Evolutionary conservation across 2,888 invertebrate genomes (phyloP).

Genomic region (Ophion obscuratus): DNA sequence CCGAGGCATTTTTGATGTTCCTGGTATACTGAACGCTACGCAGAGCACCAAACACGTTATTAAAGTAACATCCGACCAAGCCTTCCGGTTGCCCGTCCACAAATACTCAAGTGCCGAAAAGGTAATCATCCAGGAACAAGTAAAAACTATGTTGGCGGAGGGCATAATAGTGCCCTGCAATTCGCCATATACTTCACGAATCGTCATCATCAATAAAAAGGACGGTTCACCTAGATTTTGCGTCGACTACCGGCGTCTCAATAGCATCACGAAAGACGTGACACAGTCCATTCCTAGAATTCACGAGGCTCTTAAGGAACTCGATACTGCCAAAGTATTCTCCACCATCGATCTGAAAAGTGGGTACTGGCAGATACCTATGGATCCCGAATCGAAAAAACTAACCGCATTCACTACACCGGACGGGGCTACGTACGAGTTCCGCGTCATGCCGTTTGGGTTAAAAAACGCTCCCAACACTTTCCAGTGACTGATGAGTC

Average conservation of each 20-base stretch:
- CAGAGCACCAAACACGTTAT: not conserved
- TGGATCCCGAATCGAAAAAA: conserved; percentile 65
- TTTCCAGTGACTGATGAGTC: conserved; percentile 74
- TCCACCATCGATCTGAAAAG: conserved; percentile 74
- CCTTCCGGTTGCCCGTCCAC: not conserved
- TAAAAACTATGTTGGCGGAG: not conserved
- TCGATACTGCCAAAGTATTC: conserved; percentile 72
- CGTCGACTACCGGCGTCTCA: not conserved
- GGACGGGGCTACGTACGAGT: conserved; percentile 72
- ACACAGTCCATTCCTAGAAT: conserved; percentile 46
- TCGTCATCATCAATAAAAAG: conserved; percentile 21
- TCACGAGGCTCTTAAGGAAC: conserved; percentile 66
- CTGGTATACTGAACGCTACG: not conserved
- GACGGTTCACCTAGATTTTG: not conserved
- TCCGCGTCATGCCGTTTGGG: conserved; percentile 74
- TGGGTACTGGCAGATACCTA: conserved; percentile 77
- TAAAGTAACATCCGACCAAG: not conserved
- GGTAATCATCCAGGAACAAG: not conserved
- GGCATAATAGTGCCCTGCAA: not conserved
- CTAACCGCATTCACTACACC: conserved; percentile 74
- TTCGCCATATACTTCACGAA: conserved; percentile 49
- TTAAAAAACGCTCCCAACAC: conserved; percentile 73
- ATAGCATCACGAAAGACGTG: conserved; percentile 42
- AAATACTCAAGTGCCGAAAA: not conserved
- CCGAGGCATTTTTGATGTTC: not conserved